Evolutionary conservation across 1,140 invertebrate genomes (phyloP).

Genomic region (Phymastichus coffea): DNA sequence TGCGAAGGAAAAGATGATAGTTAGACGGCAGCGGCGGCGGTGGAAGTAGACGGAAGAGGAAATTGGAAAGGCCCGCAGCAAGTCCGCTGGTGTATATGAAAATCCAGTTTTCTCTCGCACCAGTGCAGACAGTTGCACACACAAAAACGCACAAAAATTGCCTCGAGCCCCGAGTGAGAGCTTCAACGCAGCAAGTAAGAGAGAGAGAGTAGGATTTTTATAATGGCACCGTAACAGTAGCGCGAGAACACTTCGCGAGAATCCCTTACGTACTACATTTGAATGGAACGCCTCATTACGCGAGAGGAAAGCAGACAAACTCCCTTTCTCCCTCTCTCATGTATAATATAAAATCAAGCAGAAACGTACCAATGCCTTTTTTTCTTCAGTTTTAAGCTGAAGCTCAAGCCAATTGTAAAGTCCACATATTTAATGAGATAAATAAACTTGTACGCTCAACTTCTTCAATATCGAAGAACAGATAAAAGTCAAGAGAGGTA

Average conservation of each 20-base stretch:
- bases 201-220: conserved; percentile 8
- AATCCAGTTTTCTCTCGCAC: background rate
- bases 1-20: too few relatives aligned
- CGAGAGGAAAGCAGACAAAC: conserved; percentile 25
- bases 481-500: background rate
- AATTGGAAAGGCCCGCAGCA: conserved; percentile 28
- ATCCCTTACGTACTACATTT: too few relatives aligned
- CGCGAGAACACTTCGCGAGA: too few relatives aligned
- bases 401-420: conserved; percentile 50
- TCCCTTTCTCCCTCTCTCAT: background rate
- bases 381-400: too few relatives aligned
- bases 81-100: background rate
- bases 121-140: background rate
- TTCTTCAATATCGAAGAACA: too few relatives aligned
- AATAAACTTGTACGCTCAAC: too few relatives aligned
- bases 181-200: background rate
- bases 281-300: conserved; percentile 55
- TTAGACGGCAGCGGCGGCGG: too few relatives aligned
- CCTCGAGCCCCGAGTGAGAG: too few relatives aligned
- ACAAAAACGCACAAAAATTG: background rate
- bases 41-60: conserved; percentile 16
- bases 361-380: too few relatives aligned
- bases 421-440: too few relatives aligned
- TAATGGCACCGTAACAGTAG: conserved; percentile 17
- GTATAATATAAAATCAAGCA: too few relatives aligned